Evolutionary conservation across 1,140 invertebrate genomes (phyloP).

Genomic region (Archegozetes longisetosus): DNA sequence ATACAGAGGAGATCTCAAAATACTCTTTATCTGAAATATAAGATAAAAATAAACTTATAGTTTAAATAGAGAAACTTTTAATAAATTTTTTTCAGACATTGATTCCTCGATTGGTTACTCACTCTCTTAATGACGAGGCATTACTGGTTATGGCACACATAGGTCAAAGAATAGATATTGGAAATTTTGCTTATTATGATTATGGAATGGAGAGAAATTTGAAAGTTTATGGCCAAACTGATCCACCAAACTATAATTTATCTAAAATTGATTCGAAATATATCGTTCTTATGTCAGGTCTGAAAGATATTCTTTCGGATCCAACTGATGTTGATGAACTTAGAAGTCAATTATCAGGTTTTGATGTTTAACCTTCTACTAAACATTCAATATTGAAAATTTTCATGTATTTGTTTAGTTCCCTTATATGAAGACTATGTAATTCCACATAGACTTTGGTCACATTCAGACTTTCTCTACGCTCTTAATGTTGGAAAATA

Average conservation of each 20-base stretch:
- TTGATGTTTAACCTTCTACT: not conserved
- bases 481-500: constrained; percentile 2
- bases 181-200: constrained; percentile 18
- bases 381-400: not conserved
- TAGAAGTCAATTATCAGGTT: constrained; percentile 10
- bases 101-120: not conserved
- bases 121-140: constrained; percentile 10
- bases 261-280: constrained; percentile 8
- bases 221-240: not conserved
- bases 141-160: constrained; percentile 1
- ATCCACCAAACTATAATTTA: constrained; percentile 11
- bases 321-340: constrained; percentile 10
- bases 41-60: no score
- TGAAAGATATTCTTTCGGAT: constrained; percentile 11
- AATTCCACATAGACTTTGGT: constrained; percentile 6
- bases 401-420: not conserved
- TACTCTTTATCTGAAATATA: no score
- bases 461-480: constrained; percentile 13
- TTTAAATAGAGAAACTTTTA: no score
- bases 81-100: constrained; percentile 1
- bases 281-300: constrained; percentile 7
- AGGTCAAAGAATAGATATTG: constrained; percentile 2
- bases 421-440: constrained; percentile 10
- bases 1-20: no score
- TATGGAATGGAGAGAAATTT: constrained; percentile 10